These are phyloP conservation scores for Antennarius striatus DNA, from an alignment of 2,113 vertebrate species.

Conservation along the genomic window DNA sequence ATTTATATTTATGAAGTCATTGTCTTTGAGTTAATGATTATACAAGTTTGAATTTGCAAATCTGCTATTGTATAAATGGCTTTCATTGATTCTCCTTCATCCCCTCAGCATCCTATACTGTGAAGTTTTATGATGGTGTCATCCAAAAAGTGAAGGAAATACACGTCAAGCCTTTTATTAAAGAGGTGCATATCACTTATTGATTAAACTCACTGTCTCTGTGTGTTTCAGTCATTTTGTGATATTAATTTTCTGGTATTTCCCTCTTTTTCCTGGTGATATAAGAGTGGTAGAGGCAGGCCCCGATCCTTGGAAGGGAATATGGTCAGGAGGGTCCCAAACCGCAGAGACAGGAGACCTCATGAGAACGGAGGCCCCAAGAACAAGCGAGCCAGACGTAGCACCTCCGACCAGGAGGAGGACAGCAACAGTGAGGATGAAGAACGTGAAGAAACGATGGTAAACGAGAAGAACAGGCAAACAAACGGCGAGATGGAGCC, in stretches of 20 bases:
- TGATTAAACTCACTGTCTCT: neutral
- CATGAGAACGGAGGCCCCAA: slow-evolving; percentile 70
- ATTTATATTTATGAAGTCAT: neutral
- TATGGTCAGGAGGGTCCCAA: slow-evolving; percentile 54
- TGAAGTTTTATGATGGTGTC: slow-evolving; percentile 98
- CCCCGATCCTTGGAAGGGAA: slow-evolving; percentile 62
- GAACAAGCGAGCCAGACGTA: slow-evolving; percentile 64
- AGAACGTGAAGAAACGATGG: slow-evolving; percentile 40
- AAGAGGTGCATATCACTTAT: slow-evolving; percentile 79
- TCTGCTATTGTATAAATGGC: neutral
- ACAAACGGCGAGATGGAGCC: slow-evolving; percentile 42
- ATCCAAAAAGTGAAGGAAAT: slow-evolving; percentile 96
- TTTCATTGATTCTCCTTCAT: neutral
- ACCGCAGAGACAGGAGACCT: slow-evolving; percentile 62
- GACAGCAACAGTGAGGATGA: slow-evolving; percentile 73
- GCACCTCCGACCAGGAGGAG: slow-evolving; percentile 75
- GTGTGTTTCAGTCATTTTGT: neutral
- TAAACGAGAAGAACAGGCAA: slow-evolving; percentile 50
- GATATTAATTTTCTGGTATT: neutral
- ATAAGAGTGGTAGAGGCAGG: slow-evolving; percentile 60
- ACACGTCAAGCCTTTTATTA: slow-evolving; percentile 92
- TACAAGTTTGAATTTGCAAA: too few species aligned
- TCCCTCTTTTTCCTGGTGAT: slow-evolving; percentile 7
- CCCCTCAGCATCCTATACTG: slow-evolving; percentile 92
- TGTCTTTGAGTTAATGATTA: too few species aligned